phyloP scores from a whole-genome alignment of 2,113 vertebrate species.

The Cinclus cinclus region DNA sequence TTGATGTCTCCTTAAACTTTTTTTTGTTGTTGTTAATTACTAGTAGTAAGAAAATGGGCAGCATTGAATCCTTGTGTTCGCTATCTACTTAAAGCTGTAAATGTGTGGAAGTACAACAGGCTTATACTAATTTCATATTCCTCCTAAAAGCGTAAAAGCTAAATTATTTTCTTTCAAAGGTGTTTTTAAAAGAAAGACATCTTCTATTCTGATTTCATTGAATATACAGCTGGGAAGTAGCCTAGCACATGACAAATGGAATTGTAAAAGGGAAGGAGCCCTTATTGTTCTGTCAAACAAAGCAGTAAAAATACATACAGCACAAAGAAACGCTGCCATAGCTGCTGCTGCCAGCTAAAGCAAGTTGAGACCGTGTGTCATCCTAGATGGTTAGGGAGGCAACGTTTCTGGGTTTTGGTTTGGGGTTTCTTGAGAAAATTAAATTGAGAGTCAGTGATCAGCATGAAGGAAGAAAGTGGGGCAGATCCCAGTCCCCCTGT shows the following conservation, averaged over 20 bases:
- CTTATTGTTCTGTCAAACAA: background rate
- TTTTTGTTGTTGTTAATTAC: background rate
- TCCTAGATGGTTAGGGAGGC: background rate
- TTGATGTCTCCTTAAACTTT: background rate
- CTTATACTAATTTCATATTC: background rate
- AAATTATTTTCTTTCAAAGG: background rate
- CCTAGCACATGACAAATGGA: background rate
- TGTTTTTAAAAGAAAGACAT: background rate
- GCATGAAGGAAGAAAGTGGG: background rate
- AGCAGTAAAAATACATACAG: background rate
- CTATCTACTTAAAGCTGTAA: background rate
- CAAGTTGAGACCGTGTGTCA: accelerated
- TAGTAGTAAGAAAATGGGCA: background rate
- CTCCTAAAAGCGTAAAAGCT: background rate
- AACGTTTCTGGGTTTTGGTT: background rate
- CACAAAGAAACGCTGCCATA: background rate
- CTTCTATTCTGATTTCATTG: background rate
- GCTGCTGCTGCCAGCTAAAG: background rate
- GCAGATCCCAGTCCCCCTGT: background rate
- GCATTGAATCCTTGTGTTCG: background rate
- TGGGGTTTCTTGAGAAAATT: background rate
- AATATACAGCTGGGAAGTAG: background rate
- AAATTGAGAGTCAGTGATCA: background rate
- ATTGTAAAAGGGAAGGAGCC: background rate
- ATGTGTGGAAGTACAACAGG: background rate